Base-by-base conservation (phyloP, 53 echinoderm and acorn worm genomes). In the Hippasteria phrygiana region DNA sequence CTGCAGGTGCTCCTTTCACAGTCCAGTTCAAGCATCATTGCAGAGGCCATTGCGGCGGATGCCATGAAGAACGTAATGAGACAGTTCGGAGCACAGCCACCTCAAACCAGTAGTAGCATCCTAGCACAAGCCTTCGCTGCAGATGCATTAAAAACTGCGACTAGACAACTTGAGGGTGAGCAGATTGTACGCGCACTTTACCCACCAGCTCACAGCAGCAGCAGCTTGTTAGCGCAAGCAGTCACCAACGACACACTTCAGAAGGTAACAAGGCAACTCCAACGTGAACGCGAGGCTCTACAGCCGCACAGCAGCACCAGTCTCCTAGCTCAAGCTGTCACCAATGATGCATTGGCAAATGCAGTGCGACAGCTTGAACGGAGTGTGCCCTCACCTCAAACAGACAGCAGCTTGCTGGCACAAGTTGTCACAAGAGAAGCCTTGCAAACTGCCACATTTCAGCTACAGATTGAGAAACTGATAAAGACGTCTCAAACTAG, bases 21-120 rank as follows among this genome's bases (percentile, higher is more conserved):
- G 83, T 65, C 83, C 29, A 83, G 83, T n/a, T 83, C 83, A 5
- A 83, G 83, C 34, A 65, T 83, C 67, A 83, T 83, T 18, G 83
- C 83, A 32, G 83, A 83, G 64, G 83, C 83, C 31, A 67, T 83
- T 18, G 83, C 83, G 31, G 83, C 83, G 26, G 83, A 83, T 27
- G 83, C 83, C 2, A 66, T 83, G 46, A 83, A 83, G 62, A 83
- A 65, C 17, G 83, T 83, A 12, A 83, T 83, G 67, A 26, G 69
- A 31, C 67, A 83, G 48, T n/a, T 66, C 1, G 83, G 83, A 32
- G 66, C 35, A 0, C 45, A 66, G 33, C 83, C 83, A n/a, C 83
- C 50, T 8, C 67, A 67, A 66, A 66, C 66, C n/a, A 83, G 83
- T 47, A 83, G 83, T 47, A 83, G 83, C 50, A 67, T 83, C 31